Evolutionary conservation across 2,888 invertebrate species (phyloP).

Genomic region (Pammene fasciana): DNA sequence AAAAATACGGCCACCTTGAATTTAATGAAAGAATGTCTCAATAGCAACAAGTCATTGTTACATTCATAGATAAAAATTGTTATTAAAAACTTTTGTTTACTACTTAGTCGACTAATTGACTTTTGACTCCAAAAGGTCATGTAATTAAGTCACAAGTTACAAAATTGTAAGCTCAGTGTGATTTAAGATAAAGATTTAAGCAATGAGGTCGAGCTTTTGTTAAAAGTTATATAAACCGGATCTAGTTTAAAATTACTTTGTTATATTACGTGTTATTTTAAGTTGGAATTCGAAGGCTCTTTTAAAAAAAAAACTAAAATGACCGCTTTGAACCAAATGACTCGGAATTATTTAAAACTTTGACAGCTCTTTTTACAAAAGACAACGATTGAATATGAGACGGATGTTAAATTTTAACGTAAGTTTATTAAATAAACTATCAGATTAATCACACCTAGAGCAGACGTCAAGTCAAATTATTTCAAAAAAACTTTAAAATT

Average conservation of each 20-base stretch:
- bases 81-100: slow-evolving; percentile 49
- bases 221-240: slow-evolving; percentile 37
- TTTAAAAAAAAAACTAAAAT: not conserved
- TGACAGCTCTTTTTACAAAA: slow-evolving; percentile 4
- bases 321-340: slow-evolving; percentile 5
- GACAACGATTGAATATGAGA: not conserved
- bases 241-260: slow-evolving; percentile 12
- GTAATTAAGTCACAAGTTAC: slow-evolving; percentile 44
- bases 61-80: slow-evolving; percentile 46
- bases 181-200: slow-evolving; percentile 36
- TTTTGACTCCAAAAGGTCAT: slow-evolving; percentile 48
- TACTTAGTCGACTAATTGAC: slow-evolving; percentile 50
- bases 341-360: slow-evolving; percentile 12
- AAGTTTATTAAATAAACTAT: not conserved
- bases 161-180: slow-evolving; percentile 35
- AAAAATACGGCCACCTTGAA: slow-evolving; percentile 39
- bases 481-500: no score
- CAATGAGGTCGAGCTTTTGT: slow-evolving; percentile 33
- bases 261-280: slow-evolving; percentile 2
- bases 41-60: slow-evolving; percentile 53
- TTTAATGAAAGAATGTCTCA: slow-evolving; percentile 49
- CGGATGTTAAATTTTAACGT: slow-evolving; percentile 5
- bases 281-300: not conserved
- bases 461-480: no score
- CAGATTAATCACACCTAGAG: no score